Conservation (phyloP, 2,888 invertebrate species). For the Diadromus collaris region DNA sequence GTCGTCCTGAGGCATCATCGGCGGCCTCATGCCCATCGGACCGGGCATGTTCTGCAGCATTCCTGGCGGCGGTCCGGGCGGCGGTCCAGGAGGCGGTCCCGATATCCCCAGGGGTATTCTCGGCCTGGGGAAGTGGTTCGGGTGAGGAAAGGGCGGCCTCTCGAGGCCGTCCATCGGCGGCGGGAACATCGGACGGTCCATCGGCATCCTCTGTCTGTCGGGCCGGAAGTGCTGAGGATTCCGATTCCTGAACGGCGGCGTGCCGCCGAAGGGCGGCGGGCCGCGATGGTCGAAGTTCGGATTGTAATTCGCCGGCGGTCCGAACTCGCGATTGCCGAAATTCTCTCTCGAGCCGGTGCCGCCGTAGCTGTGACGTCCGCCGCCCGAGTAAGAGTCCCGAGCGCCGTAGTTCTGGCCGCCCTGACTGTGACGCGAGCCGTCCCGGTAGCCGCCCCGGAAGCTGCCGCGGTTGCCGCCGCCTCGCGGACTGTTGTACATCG, state of each 20-base stretch:
- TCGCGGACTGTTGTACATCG: constrained; percentile 85
- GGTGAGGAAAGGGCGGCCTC: constrained; percentile 62
- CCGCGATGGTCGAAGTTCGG: constrained; percentile 74
- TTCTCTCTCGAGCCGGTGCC: constrained; percentile 66
- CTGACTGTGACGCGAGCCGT: constrained; percentile 73
- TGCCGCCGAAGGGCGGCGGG: constrained; percentile 69
- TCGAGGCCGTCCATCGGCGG: constrained; percentile 65
- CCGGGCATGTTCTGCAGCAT: constrained; percentile 43
- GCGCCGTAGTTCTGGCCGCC: constrained; percentile 79
- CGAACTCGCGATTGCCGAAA: constrained; percentile 72
- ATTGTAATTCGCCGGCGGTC: constrained; percentile 72
- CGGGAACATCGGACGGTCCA: constrained; percentile 52
- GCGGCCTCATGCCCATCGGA: constrained; percentile 39
- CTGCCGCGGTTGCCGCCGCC: constrained; percentile 78
- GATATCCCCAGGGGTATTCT: constrained; percentile 41
- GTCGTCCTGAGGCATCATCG: neutral
- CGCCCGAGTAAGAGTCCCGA: constrained; percentile 78
- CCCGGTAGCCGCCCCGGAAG: constrained; percentile 73
- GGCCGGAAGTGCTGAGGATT: constrained; percentile 75
- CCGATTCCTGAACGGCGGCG: constrained; percentile 73
- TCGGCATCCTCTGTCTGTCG: constrained; percentile 57
- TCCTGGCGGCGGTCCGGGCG: constrained; percentile 58
- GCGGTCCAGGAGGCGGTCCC: constrained; percentile 63
- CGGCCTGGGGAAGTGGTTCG: constrained; percentile 56
- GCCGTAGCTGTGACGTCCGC: constrained; percentile 76